Evolutionary conservation across 2,888 invertebrate genomes (phyloP).

Genomic region (Amphipyra berbera): DNA sequence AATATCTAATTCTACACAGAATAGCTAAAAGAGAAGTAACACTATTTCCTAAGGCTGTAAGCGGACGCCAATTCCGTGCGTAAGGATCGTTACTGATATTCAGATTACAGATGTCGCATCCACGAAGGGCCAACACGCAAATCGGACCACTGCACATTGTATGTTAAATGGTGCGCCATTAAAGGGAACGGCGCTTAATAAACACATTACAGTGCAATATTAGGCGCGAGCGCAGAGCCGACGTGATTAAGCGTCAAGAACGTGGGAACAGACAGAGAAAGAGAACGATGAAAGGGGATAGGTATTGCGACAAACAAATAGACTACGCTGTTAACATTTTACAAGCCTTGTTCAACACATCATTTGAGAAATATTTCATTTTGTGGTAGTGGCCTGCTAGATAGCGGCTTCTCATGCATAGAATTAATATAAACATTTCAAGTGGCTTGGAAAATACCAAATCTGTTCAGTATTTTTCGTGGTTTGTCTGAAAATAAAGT

Average conservation of each 20-base stretch:
- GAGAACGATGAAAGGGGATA: conserved; percentile 73
- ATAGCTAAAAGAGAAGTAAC: conserved; percentile 10
- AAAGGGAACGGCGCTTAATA: conserved; percentile 87
- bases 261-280: conserved; percentile 84
- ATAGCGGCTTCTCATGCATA: background rate
- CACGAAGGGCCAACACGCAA: conserved; percentile 77
- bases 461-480: too few relatives aligned
- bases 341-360: conserved; percentile 43
- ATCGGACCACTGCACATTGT: conserved; percentile 83
- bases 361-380: conserved; percentile 41
- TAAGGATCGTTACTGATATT: conserved; percentile 66
- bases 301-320: conserved; percentile 67
- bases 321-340: conserved; percentile 49
- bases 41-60: conserved; percentile 29
- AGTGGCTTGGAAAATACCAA: background rate
- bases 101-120: conserved; percentile 67
- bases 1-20: too few relatives aligned
- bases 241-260: conserved; percentile 83
- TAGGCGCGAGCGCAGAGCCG: conserved; percentile 83
- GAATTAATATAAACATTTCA: background rate
- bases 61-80: conserved; percentile 57
- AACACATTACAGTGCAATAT: conserved; percentile 87
- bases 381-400: conserved; percentile 8
- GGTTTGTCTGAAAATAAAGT: background rate
- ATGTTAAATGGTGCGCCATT: conserved; percentile 85